These are phyloP conservation scores for Syngnathus typhle DNA, from an alignment of 2,113 vertebrate species.

Conservation along the genomic window DNA sequence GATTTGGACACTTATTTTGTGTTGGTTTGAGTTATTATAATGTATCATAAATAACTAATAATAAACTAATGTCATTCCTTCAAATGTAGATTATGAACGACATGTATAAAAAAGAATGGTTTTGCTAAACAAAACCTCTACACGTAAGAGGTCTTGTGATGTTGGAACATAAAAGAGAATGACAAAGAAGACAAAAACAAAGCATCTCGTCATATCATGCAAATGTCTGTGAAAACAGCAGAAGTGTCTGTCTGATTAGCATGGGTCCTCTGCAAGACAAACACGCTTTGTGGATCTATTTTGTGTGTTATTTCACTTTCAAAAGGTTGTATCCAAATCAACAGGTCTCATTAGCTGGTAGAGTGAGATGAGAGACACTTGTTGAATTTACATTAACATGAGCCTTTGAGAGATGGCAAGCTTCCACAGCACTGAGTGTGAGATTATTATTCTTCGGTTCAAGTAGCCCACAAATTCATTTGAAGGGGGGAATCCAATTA, in stretches of 20 bases:
- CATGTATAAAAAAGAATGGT: slow-evolving; percentile 8
- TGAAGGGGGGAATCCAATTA: neutral
- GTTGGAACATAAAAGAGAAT: slow-evolving; percentile 26
- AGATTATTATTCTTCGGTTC: slow-evolving; percentile 6
- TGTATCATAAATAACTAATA: neutral
- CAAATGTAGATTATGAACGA: neutral
- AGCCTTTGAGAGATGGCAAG: slow-evolving; percentile 15
- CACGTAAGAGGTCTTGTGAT: slow-evolving; percentile 18
- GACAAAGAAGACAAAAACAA: slow-evolving; percentile 36
- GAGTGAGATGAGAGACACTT: slow-evolving; percentile 19
- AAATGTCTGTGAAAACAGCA: slow-evolving; percentile 51
- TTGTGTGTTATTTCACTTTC: slow-evolving; percentile 26
- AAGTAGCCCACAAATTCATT: neutral
- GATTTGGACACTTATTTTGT: neutral
- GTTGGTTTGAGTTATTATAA: neutral
- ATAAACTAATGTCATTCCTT: neutral
- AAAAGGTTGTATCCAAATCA: slow-evolving; percentile 34
- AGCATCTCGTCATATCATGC: slow-evolving; percentile 37
- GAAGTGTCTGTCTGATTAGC: slow-evolving; percentile 54
- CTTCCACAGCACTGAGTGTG: neutral
- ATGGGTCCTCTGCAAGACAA: slow-evolving; percentile 45
- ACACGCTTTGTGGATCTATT: slow-evolving; percentile 48
- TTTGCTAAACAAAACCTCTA: slow-evolving; percentile 33
- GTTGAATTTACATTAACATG: slow-evolving; percentile 37
- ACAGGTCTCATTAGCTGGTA: slow-evolving; percentile 57